Base-by-base conservation (phyloP, 1,140 invertebrate genomes). In the Pemphigus obesinymphae region DNA sequence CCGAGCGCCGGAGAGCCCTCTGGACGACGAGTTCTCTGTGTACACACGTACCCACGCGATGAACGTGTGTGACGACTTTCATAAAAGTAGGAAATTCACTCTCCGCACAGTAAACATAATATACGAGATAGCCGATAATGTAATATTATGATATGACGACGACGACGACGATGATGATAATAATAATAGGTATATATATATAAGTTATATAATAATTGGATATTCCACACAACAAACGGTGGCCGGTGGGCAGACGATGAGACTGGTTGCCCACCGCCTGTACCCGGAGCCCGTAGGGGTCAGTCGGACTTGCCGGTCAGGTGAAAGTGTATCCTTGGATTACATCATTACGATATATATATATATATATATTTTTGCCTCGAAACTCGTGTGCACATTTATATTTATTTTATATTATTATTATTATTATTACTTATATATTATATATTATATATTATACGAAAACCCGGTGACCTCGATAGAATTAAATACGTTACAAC, bases 281-380 rank as follows among this genome's bases (percentile, higher is more conserved):
- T 53, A 31, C 2, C 20, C 43, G 43, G 43, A 2, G 53, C 50
- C 76, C 20, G 76, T 61, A 80, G 76, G 76, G 76, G 76, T 80
- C 76, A 80, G 34, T 61, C 37, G 53, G 55, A 80, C 40, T n/a
- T 63, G 55, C 37, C 76, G 76, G 53, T 40, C 76, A 43, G 50
- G 73, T 76, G 73, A 76, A 76, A 76, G 73, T 76, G 73, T 58
- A 58, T 76, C 73, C 73, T 76, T 76, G 73, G 55, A 80, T 80
- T 80, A 80, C 55, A 61, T 80, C 76, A 80, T 80, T 43, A 26
- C 37, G 23, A 48, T 72, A 72, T 34, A 61, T 29, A 48, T 45
- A 29, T 48, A 48, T 29, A 3, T 8, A 31, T 48, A 15, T 72
- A 45, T 72, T 31, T 48, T 40, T 40, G 17, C 34, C 11, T 40